Percentiles rank a stretch among this genome's conserved stretches.
Conservation (phyloP, 2,888 invertebrate genomes). For the Antitype chi region DNA sequence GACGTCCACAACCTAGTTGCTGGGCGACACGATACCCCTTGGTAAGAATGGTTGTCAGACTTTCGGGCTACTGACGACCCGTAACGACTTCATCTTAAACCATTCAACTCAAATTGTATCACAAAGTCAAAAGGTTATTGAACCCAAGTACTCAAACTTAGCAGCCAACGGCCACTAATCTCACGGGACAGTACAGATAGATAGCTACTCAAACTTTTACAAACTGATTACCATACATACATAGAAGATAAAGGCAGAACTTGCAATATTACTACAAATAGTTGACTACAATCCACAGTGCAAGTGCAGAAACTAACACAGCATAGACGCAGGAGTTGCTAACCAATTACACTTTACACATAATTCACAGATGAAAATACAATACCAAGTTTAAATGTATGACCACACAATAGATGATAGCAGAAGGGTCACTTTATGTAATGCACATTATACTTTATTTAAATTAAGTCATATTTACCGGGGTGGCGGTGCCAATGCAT, state of each 20-base stretch:
- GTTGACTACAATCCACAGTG: constrained; percentile 34
- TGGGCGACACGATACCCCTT: too few species aligned
- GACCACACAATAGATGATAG: not conserved
- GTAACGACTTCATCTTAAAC: too few species aligned
- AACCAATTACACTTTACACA: constrained; percentile 63
- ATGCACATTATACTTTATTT: not conserved
- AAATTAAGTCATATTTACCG: not conserved
- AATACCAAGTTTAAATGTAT: constrained; percentile 53
- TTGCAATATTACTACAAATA: constrained; percentile 29
- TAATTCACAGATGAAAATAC: constrained; percentile 63
- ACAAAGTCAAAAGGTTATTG: not conserved
- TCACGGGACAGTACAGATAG: not conserved
- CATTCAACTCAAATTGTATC: not conserved
- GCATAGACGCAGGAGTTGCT: constrained; percentile 25
- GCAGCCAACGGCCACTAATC: too few species aligned
- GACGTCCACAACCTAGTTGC: too few species aligned
- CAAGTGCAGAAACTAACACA: constrained; percentile 29
- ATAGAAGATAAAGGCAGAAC: not conserved
- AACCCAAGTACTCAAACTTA: not conserved
- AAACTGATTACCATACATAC: constrained; percentile 14
- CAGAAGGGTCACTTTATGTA: constrained; percentile 22
- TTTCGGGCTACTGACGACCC: too few species aligned
- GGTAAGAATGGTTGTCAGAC: too few species aligned
- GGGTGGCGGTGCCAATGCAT: not conserved
- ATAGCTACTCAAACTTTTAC: not conserved